Evolutionary conservation across 1,140 invertebrate species (phyloP).

Genomic region (Caenorhabditis briggsae): DNA sequence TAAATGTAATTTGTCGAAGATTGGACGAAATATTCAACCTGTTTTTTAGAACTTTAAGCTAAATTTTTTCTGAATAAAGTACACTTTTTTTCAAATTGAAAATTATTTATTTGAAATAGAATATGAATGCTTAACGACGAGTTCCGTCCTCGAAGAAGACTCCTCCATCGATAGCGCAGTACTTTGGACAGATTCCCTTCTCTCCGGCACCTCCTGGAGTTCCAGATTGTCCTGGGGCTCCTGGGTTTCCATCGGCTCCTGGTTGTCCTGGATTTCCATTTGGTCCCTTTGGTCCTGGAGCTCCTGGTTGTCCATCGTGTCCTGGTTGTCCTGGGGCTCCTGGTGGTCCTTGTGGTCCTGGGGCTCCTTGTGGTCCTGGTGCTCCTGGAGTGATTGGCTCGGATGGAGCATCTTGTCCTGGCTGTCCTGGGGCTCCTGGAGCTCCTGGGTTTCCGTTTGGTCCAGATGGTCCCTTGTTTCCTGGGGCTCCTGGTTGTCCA

Average conservation of each 20-base stretch:
- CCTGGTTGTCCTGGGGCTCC: conserved; percentile 64
- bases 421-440: conserved; percentile 64
- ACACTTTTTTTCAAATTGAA: too few species aligned
- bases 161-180: conserved; percentile 73
- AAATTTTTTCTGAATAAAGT: too few species aligned
- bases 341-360: conserved; percentile 66
- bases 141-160: conserved; percentile 53
- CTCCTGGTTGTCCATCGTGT: conserved; percentile 63
- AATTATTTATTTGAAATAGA: not conserved
- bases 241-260: conserved; percentile 65
- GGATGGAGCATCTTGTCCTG: conserved; percentile 62
- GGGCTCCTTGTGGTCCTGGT: conserved; percentile 63
- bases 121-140: conserved; percentile 4
- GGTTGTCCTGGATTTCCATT: conserved; percentile 64
- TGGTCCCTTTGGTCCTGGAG: conserved; percentile 64
- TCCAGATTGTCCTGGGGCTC: conserved; percentile 62
- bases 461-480: conserved; percentile 60
- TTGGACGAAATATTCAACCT: not conserved
- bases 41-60: too few species aligned
- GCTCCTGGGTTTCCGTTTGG: conserved; percentile 63
- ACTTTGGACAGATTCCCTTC: conserved; percentile 75
- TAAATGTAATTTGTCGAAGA: not conserved
- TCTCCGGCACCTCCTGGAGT: conserved; percentile 66
- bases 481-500: conserved; percentile 60
- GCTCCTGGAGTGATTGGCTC: conserved; percentile 65